These are phyloP conservation scores for Amiota mariae DNA, from an alignment of 2,888 invertebrate genomes.

Conservation along the genomic window DNA sequence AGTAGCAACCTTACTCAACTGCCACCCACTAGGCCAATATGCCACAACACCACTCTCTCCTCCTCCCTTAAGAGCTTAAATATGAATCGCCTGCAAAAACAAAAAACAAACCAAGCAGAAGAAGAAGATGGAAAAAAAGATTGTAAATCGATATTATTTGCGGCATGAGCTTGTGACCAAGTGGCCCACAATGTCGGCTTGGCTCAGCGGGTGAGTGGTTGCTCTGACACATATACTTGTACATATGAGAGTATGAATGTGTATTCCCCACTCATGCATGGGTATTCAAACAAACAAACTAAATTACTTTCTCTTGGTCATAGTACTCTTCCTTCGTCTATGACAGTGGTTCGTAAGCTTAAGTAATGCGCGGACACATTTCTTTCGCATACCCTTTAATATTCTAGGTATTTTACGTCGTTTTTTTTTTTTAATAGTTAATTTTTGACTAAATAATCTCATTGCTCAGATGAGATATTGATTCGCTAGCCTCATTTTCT, in stretches of 20 bases:
- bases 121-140: constrained; percentile 1
- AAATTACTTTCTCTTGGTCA: neutral
- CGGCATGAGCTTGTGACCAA: constrained; percentile 56
- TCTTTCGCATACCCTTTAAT: too few species aligned
- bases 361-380: too few species aligned
- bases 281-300: too few species aligned
- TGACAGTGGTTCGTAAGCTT: too few species aligned
- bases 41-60: neutral
- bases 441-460: too few species aligned
- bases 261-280: neutral
- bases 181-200: constrained; percentile 54
- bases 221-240: neutral
- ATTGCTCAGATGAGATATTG: too few species aligned
- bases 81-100: neutral
- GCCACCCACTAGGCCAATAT: constrained; percentile 5
- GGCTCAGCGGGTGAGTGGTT: neutral
- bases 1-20: constrained; percentile 56
- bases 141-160: constrained; percentile 62
- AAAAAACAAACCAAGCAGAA: neutral
- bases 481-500: too few species aligned
- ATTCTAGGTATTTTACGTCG: too few species aligned
- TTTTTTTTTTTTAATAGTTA: too few species aligned
- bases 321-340: neutral
- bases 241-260: neutral
- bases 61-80: neutral